These are phyloP conservation scores for Drosophila conformis DNA, from an alignment of 2,888 invertebrate species.

Conservation along the genomic window DNA sequence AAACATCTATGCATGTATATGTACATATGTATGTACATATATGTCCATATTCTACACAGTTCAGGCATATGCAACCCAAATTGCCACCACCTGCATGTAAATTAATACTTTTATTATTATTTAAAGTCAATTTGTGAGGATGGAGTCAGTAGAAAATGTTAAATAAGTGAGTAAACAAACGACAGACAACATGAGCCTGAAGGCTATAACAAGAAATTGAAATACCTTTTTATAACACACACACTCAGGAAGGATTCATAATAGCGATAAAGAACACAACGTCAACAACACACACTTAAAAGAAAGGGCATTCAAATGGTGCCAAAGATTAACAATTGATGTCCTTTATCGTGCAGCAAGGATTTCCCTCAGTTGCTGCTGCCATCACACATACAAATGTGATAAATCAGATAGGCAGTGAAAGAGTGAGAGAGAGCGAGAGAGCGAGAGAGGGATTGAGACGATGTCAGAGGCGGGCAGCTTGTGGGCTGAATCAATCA, in stretches of 20 bases:
- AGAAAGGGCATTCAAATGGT: slow-evolving; percentile 26
- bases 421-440: not conserved
- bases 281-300: slow-evolving; percentile 1
- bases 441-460: not conserved
- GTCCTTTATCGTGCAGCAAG: slow-evolving; percentile 32
- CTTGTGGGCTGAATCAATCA: slow-evolving; percentile 63
- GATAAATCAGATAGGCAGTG: slow-evolving; percentile 39
- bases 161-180: slow-evolving; percentile 2
- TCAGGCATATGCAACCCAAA: not conserved
- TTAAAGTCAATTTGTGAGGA: slow-evolving; percentile 3
- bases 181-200: not conserved
- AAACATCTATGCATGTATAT: not conserved
- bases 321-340: slow-evolving; percentile 58
- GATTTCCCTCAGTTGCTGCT: slow-evolving; percentile 31
- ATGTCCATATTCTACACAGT: not conserved
- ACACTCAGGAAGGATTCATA: slow-evolving; percentile 56
- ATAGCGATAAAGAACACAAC: slow-evolving; percentile 44
- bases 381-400: slow-evolving; percentile 29
- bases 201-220: not conserved
- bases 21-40: not conserved
- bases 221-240: slow-evolving; percentile 14
- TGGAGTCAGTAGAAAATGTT: slow-evolving; percentile 14
- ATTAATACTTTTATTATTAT: not conserved
- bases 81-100: not conserved
- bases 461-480: slow-evolving; percentile 16